Conservation (phyloP, 2,113 vertebrate genomes). For the Gymnogyps californianus region DNA sequence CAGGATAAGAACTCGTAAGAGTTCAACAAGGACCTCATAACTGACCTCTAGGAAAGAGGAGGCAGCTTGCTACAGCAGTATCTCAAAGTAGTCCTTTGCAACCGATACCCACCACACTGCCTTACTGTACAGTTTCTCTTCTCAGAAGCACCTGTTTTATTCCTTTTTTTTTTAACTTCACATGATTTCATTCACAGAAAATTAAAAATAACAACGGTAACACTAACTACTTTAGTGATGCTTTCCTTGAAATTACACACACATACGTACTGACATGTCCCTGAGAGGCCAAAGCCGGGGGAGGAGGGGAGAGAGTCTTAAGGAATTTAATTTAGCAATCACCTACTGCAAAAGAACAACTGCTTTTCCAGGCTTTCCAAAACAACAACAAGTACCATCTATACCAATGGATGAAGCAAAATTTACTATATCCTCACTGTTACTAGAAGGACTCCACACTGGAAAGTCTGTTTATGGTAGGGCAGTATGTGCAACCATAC, state of each 20-base stretch:
- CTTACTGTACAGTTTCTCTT: neutral
- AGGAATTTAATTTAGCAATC: neutral
- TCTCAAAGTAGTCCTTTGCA: neutral
- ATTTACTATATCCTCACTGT: neutral
- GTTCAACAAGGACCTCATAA: neutral
- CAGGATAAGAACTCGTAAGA: neutral
- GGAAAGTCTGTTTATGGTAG: neutral
- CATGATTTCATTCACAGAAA: neutral
- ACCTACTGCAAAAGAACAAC: neutral
- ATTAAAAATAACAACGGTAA: neutral
- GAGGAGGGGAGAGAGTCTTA: neutral
- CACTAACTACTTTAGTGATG: neutral
- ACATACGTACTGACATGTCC: neutral
- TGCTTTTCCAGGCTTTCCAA: neutral
- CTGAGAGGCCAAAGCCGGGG: neutral
- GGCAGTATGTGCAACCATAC: neutral
- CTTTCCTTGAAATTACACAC: neutral
- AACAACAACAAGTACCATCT: neutral
- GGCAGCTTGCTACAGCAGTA: neutral
- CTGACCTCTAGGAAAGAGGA: conserved; percentile 2
- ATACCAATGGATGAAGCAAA: neutral
- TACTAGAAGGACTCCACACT: neutral
- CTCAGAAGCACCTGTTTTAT: neutral
- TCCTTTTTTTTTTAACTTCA: neutral
- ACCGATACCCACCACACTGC: neutral